Base-by-base conservation (phyloP, 2,113 vertebrate genomes). In the Ochotona curzoniae region DNA sequence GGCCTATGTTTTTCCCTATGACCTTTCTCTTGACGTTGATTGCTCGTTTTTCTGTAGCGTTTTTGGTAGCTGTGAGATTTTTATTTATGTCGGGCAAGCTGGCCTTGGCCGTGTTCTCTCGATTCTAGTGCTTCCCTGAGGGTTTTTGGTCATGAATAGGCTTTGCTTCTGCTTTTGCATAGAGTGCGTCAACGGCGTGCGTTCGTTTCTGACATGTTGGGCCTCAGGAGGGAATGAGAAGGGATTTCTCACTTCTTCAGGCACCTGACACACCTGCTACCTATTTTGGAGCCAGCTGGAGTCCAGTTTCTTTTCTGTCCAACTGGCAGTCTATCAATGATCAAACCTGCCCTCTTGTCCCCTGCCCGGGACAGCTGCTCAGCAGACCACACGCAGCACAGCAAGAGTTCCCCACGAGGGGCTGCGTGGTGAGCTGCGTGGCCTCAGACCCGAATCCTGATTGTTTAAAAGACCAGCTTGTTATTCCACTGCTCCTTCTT, bases 41-140 rank as follows among this genome's bases (percentile, higher is more conserved):
- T 64, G 18, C 35, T 38, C n/a, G 30, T 63, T 67, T 90, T 76
- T 81, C 32, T 17, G 3, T 73, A 51, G 57, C 60, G 1, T 83
- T 86, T 86, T 25, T 20, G 28, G 28, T 57, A 61, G 71, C 61
- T 79, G 21, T 69, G 89, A 83, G 70, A 75, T 89, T 94, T 70
- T 89, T 20, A 70, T 75, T 87, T 67, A 0, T 57, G 74, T 79
- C 60, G 30, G 93, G 35, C 63, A 83, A 67, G 78, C 73, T 81
- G 63, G 30, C 5, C 21, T 49, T 17, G 17, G 26, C 51, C 38
- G 90, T 88, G 25, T 81, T 93, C 61, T 7, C 17, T 49, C 63
- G 14, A 18, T 92, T 88, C 13, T 78, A 60, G 44, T 69, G 86
- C 11, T 35, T n/a, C 69, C 83, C 89, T 81, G 64, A 18, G 28